A percentile compares a stretch with the other conserved stretches of the same genome.
Evolutionary conservation across 2,797 vertebrate species (phyloP).

Genomic region (Microcaecilia unicolor): DNA sequence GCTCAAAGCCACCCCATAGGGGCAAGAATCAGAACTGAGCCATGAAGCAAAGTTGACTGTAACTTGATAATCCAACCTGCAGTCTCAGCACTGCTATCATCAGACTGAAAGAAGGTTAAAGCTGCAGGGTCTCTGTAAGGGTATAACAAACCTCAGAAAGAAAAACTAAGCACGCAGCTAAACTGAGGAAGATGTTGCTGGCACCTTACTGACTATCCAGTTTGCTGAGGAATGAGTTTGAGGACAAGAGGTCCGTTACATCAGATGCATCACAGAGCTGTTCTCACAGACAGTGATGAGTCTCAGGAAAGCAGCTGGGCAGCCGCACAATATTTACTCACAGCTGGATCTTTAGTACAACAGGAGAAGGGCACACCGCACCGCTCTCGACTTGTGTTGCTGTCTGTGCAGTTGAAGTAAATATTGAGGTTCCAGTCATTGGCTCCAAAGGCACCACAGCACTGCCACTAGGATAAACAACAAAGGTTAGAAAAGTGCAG

Average conservation of each 20-base stretch:
- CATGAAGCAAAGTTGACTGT: no score
- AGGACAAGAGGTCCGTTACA: not conserved
- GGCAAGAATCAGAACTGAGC: no score
- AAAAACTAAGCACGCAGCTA: no score
- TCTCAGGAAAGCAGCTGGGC: rapidly evolving
- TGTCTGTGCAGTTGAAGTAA: conserved; percentile 98
- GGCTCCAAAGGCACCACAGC: conserved; percentile 92
- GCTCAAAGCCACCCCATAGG: no score
- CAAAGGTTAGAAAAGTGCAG: conserved; percentile 8
- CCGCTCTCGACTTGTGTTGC: conserved; percentile 89
- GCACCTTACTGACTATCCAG: no score
- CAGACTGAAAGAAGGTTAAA: no score
- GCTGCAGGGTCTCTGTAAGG: no score
- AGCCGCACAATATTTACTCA: conserved; percentile 52
- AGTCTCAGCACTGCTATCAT: no score
- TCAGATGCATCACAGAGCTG: not conserved
- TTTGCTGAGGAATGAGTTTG: no score
- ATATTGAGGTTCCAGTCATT: conserved; percentile 98
- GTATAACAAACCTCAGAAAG: not conserved
- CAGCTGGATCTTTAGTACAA: conserved; percentile 95
- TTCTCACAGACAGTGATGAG: no score
- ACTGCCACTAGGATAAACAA: conserved; percentile 80
- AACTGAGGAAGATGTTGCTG: no score
- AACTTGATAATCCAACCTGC: not conserved
- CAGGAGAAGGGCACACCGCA: conserved; percentile 97